These are phyloP conservation scores for Aproaerema taeniolella DNA, from an alignment of 2,888 invertebrate genomes.

Conservation along the genomic window DNA sequence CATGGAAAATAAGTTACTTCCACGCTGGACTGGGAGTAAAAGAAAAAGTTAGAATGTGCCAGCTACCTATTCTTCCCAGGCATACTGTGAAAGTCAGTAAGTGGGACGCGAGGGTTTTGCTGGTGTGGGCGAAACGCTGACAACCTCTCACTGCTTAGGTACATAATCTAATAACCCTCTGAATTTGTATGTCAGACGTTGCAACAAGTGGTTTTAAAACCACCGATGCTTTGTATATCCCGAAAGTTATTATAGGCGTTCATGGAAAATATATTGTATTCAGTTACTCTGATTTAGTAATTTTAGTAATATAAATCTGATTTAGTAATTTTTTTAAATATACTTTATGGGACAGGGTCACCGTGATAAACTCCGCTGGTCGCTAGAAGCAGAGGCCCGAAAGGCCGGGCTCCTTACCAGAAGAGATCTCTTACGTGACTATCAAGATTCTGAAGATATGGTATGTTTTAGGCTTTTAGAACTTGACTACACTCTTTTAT, in stretches of 20 bases:
- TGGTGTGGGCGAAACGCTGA: no score
- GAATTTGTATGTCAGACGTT: no score
- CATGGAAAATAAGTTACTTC: no score
- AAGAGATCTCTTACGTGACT: conserved; percentile 62
- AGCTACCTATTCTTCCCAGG: no score
- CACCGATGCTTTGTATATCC: not conserved
- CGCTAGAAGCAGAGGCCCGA: conserved; percentile 36
- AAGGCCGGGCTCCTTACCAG: conserved; percentile 63
- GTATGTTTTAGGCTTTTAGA: conserved; percentile 31
- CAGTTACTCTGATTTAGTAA: not conserved
- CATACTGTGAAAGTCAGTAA: no score
- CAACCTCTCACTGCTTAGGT: no score
- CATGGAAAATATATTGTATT: not conserved
- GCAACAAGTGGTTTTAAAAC: not conserved
- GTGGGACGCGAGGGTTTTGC: no score
- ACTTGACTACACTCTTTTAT: not conserved
- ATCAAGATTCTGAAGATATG: conserved; percentile 57
- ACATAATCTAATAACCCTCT: no score
- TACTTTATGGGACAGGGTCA: not conserved
- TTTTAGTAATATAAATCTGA: not conserved
- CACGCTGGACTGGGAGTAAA: no score
- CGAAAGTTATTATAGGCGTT: no score
- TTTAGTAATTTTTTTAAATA: not conserved
- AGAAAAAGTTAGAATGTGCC: no score
- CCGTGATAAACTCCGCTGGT: not conserved